Base-by-base conservation (phyloP, 1,140 invertebrate genomes). In the Rhyacophila brunnea region DNA sequence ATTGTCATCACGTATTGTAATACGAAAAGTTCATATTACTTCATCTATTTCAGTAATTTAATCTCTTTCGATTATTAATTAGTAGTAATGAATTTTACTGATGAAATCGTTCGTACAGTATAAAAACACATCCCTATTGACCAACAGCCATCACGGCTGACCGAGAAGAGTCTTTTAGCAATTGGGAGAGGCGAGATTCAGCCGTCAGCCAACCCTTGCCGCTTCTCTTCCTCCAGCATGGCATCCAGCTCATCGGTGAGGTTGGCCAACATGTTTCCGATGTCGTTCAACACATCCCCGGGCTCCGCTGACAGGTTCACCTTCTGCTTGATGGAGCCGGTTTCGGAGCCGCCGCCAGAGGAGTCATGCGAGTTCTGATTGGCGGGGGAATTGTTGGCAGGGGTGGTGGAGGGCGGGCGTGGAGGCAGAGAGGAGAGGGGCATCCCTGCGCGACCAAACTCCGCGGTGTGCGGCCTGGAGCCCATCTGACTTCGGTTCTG, bases 201-300 rank as follows among this genome's bases (percentile, higher is more conserved):
- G 67, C 80, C 82, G 69, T 84, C 81, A 51, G 80, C 85, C 57
- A 90, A 80, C 42, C 87, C 88, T 74, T 89, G 88, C 47, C 89
- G 83, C 77, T 92, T 92, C 68, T 94, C 92, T 75, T 93, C 91
- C 79, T 95, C 92, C 64, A 96, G 78, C 92, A 96, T 95, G 58
- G 93, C 93, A 74, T 96, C 93, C 46, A 96, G 77, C 76, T 96
- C 93, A 69, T 95, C 92, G 0, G 93, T 96, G 10, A 96, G 80
- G 78, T 95, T 95, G 48, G 93, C 92, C 55, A 96, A 76, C 93
- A 96, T 98, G 73, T 94, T 94, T 9, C 94, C 95, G 67, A 98
- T 98, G 72, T 98, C 95, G 71, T 93, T 95, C 11, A 98, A 83
- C 9, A 97, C 94, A 77, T 97, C 93, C 3, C 86, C 88, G 6